phyloP scores from a whole-genome alignment of 1,140 invertebrate species.

The Macrosteles quadrilineatus region DNA sequence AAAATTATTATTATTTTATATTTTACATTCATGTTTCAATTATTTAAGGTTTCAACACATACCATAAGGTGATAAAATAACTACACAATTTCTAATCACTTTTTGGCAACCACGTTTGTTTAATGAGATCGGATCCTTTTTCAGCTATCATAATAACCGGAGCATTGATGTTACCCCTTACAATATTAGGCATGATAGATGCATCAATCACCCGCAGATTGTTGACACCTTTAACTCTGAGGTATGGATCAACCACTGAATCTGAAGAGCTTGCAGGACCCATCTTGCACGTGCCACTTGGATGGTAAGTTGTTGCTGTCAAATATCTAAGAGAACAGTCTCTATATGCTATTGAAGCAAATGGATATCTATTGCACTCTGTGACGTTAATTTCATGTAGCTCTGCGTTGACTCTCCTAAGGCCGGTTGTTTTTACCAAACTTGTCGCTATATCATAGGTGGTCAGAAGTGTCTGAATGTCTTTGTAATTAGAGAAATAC shows the following conservation, averaged over 20 bases:
- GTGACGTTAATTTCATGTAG: neutral
- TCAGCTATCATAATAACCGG: constrained; percentile 71
- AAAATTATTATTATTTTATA: no score
- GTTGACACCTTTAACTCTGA: constrained; percentile 61
- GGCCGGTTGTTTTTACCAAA: neutral
- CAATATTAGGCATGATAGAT: constrained; percentile 70
- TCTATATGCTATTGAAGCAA: constrained; percentile 39
- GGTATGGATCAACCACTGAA: constrained; percentile 61
- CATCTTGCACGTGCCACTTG: constrained; percentile 52
- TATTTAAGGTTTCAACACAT: no score
- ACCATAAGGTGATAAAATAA: no score
- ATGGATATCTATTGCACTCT: neutral
- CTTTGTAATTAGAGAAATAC: constrained; percentile 68
- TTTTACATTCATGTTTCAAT: no score
- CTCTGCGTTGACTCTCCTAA: neutral
- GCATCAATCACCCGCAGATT: constrained; percentile 67
- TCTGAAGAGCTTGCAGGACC: constrained; percentile 40
- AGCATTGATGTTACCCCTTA: constrained; percentile 69
- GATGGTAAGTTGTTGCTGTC: constrained; percentile 47
- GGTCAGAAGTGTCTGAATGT: constrained; percentile 53
- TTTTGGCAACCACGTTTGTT: constrained; percentile 50
- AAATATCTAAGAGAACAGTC: constrained; percentile 44
- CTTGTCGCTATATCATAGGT: neutral
- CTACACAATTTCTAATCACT: neutral
- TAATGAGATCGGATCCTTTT: constrained; percentile 66